A percentile compares a stretch with the other conserved stretches of the same genome.
phyloP scores from a whole-genome alignment of 64 coral and sea anemone genomes.

The Acropora yongei region DNA sequence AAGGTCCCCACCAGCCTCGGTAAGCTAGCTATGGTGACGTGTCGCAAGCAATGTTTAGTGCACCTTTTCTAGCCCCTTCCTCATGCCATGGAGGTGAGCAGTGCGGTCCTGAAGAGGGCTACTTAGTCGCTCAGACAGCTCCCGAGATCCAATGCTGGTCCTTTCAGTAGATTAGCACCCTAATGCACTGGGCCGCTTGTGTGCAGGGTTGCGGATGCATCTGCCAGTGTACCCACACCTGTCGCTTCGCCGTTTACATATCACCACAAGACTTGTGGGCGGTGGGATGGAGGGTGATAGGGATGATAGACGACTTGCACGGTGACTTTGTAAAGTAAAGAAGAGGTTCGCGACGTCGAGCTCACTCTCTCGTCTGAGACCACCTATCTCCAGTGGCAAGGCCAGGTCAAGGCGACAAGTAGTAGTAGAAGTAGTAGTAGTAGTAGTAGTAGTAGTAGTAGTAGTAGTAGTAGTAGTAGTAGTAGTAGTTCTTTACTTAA shows the following conservation, averaged over 20 bases:
- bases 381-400: not conserved
- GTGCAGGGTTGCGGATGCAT: conserved; percentile 39
- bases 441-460: too few relatives aligned
- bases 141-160: conserved; percentile 27
- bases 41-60: not conserved
- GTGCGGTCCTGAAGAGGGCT: conserved; percentile 75
- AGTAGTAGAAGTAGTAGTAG: too few relatives aligned
- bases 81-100: conserved; percentile 55
- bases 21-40: conserved; percentile 45
- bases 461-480: too few relatives aligned
- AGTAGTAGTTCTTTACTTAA: too few relatives aligned
- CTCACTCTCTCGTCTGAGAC: not conserved
- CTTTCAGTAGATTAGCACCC: conserved; percentile 22
- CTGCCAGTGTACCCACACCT: conserved; percentile 25
- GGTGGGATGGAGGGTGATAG: not conserved
- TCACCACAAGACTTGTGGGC: conserved; percentile 45
- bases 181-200: conserved; percentile 7
- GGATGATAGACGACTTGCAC: not conserved
- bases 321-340: conserved; percentile 7
- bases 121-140: conserved; percentile 39
- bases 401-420: not conserved
- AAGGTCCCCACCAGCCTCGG: conserved; percentile 8
- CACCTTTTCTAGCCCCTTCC: conserved; percentile 64
- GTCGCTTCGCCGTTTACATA: not conserved
- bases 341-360: not conserved